Base-by-base conservation (phyloP, 2,113 vertebrate genomes). In the Geococcyx californianus region DNA sequence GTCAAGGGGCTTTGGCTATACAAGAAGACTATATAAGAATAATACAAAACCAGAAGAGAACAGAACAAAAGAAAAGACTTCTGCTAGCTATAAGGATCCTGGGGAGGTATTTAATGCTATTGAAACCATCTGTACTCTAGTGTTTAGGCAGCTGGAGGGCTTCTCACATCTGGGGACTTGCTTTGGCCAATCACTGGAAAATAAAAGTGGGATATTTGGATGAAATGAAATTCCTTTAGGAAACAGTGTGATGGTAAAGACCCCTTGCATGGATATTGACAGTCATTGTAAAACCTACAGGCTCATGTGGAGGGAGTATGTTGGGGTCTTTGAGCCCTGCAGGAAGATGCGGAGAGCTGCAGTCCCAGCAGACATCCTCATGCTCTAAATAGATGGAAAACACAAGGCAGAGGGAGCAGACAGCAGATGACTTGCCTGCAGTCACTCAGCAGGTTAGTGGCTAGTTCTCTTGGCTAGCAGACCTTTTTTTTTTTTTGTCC, bases 361-460 rank as follows among this genome's bases (percentile, higher is more conserved):
- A 84, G 80, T 75, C 40, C 56, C 77, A 40, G 56, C 33, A 76
- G 87, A 80, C 6, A 51, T 31, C 58, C 45, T 76, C 34, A 6
- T 60, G 80, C 23, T 91, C 82, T 87, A 76, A 95, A 94, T 51
- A 89, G 81, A 52, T 16, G 56, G n/a, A 69, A 58, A 91, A 64
- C 0, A 0, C 47, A 51, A 63, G 80, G 56, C 64, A 75, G 73
- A 85, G 51, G 33, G 51, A 91, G 67, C 21, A 81, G 90, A 83
- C 23, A 84, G 73, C 91, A 94, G 86, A 92, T 51, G 5, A 94
- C 51, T 96, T 86, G 90, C 92, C 90, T 84, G 83, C 60, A 94
- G 92, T 84, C 64, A 67, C 88, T 87, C 90, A 91, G 92, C 93
- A 78, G 91, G 85, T 66, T 88, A 33, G 70, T 51, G 36, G 58